phyloP scores from a whole-genome alignment of 2,797 vertebrate genomes.

The Neosilurus mollespiculum region DNA sequence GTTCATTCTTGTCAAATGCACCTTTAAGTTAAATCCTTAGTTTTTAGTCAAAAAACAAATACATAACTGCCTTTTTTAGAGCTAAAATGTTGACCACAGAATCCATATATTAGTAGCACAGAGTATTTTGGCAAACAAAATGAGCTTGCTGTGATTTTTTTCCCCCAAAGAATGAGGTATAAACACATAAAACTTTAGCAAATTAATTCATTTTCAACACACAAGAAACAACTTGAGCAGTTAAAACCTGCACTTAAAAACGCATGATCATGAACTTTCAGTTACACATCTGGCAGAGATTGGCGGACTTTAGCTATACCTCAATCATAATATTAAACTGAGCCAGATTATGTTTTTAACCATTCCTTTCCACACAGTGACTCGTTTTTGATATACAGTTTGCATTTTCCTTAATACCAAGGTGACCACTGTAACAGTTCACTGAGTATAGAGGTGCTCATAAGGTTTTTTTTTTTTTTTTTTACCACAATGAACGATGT shows the following conservation, averaged over 20 bases:
- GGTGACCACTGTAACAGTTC: background rate
- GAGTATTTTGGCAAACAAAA: too few species aligned
- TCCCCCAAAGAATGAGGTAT: too few species aligned
- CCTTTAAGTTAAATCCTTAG: too few species aligned
- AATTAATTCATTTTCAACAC: too few species aligned
- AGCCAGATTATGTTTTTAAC: background rate
- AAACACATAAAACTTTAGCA: too few species aligned
- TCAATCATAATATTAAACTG: background rate
- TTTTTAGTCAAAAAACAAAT: too few species aligned
- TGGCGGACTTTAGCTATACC: background rate
- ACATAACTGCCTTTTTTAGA: too few species aligned
- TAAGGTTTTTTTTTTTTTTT: constrained; percentile 62
- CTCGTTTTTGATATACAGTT: background rate
- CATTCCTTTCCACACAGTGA: background rate
- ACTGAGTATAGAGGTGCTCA: constrained; percentile 60
- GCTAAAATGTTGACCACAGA: too few species aligned
- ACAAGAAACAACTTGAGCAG: background rate
- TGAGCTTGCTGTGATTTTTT: too few species aligned
- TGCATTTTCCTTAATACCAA: background rate
- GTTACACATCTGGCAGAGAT: background rate
- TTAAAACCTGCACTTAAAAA: background rate
- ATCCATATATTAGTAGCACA: too few species aligned
- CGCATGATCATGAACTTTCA: background rate
- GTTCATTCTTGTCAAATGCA: too few species aligned
- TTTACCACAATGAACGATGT: constrained; percentile 93